These are phyloP conservation scores for Xanthorhoe spadicearia DNA, from an alignment of 2,888 invertebrate genomes.

Conservation along the genomic window DNA sequence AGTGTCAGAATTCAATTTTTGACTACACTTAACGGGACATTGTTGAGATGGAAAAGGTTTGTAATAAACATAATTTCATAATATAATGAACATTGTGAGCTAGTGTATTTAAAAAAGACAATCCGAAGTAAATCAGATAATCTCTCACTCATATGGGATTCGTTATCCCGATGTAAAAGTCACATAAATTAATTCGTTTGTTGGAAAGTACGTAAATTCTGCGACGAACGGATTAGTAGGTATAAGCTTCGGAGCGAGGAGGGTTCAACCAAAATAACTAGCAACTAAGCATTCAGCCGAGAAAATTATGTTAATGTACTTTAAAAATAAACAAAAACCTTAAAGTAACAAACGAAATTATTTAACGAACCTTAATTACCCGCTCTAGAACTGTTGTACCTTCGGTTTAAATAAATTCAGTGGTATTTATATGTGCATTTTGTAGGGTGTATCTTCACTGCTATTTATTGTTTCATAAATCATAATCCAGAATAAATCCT, in stretches of 20 bases:
- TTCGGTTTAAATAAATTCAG: not conserved
- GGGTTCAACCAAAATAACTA: not conserved
- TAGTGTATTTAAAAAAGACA: not conserved
- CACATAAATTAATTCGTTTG: constrained; percentile 20
- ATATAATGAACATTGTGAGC: not conserved
- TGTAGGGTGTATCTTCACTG: no score
- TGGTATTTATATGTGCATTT: no score
- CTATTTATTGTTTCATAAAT: no score
- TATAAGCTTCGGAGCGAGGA: constrained; percentile 8
- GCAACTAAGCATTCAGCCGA: constrained; percentile 2
- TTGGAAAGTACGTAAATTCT: constrained; percentile 15
- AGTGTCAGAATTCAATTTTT: no score
- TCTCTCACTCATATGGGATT: constrained; percentile 9
- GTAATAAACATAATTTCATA: no score
- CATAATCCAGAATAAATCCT: no score
- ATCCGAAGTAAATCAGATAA: constrained; percentile 8
- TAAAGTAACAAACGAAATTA: constrained; percentile 3
- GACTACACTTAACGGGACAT: no score
- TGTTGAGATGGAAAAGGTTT: no score
- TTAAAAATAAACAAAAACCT: constrained; percentile 4
- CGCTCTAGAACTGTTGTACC: not conserved
- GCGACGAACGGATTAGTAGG: constrained; percentile 9
- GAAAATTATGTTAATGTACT: constrained; percentile 2
- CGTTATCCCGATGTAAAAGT: constrained; percentile 21
- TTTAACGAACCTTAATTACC: not conserved